These are phyloP conservation scores for Crotalus horridus DNA, from an alignment of 2,113 vertebrate genomes.

Conservation along the genomic window DNA sequence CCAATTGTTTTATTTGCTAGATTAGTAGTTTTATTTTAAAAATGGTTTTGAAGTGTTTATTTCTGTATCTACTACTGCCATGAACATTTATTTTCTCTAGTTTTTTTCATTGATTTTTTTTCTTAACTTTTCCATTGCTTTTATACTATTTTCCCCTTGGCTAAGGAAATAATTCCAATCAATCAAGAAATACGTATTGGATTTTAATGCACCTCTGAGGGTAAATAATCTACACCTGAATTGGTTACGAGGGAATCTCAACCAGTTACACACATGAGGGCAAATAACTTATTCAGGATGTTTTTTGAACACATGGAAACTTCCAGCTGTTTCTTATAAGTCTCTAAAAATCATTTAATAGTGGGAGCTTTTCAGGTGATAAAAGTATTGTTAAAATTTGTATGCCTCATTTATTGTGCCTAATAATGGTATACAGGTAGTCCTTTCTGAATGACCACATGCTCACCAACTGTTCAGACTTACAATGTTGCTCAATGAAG, in stretches of 20 bases:
- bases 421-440: background rate
- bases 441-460: background rate
- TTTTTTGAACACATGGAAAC: background rate
- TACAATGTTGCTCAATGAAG: background rate
- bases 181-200: background rate
- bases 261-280: background rate
- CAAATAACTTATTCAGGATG: background rate
- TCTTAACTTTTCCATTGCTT: background rate
- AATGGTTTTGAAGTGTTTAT: background rate
- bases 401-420: background rate
- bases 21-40: background rate
- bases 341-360: background rate
- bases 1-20: background rate
- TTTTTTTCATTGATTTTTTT: background rate
- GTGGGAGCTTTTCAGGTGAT: background rate
- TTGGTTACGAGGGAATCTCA: background rate
- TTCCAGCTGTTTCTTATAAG: background rate
- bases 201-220: background rate
- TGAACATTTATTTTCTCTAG: background rate
- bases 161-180: background rate
- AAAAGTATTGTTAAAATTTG: background rate
- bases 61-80: background rate
- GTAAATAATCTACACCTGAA: background rate
- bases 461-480: background rate
- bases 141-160: background rate